Evolutionary conservation across 2,113 vertebrate genomes (phyloP).

Genomic region (Tympanuchus pallidicinctus): DNA sequence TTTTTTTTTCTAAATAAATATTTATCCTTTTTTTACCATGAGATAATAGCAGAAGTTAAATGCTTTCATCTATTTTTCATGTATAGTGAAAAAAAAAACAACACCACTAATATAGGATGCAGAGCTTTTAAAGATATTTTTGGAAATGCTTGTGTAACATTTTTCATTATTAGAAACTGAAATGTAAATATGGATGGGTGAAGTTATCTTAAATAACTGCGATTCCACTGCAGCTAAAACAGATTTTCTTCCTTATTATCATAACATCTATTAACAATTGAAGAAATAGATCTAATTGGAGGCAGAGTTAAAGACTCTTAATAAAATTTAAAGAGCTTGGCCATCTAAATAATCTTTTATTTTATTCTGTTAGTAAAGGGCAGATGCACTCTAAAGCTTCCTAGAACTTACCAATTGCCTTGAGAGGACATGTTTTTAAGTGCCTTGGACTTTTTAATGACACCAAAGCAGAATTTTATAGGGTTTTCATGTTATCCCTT

Average conservation of each 20-base stretch:
- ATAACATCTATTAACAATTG: neutral
- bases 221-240: neutral
- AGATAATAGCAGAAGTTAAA: neutral
- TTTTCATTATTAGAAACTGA: neutral
- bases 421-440: neutral
- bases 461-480: neutral
- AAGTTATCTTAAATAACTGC: conserved; percentile 11
- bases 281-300: neutral
- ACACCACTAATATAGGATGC: neutral
- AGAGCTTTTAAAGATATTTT: neutral
- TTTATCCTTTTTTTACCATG: neutral
- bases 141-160: neutral
- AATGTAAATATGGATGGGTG: neutral
- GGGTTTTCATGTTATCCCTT: neutral
- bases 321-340: neutral
- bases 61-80: neutral
- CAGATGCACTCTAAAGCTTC: neutral
- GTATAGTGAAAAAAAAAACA: neutral
- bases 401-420: neutral
- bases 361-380: neutral
- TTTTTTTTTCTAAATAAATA: neutral
- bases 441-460: neutral
- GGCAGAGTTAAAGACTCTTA: neutral
- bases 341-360: neutral
- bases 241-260: neutral